These are phyloP conservation scores for Meloe dianella DNA, from an alignment of 2,888 invertebrate species.

Conservation along the genomic window DNA sequence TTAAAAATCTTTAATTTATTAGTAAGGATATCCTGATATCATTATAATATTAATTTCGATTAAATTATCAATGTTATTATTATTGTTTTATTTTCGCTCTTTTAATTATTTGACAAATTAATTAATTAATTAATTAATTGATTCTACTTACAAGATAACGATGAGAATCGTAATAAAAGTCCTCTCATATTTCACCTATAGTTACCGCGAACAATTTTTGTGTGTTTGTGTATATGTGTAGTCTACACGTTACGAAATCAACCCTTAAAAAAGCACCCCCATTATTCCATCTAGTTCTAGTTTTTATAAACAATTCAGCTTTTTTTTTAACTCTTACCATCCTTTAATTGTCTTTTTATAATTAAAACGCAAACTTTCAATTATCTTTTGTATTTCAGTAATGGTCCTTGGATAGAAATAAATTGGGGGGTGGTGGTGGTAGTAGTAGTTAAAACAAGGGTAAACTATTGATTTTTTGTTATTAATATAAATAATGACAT, in stretches of 20 bases:
- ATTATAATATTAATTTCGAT: background rate
- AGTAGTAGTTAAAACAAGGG: too few species aligned
- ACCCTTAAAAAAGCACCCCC: background rate
- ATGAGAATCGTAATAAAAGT: constrained; percentile 22
- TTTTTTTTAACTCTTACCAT: constrained; percentile 43
- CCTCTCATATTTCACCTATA: constrained; percentile 10
- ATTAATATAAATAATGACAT: too few species aligned
- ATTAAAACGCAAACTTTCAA: constrained; percentile 43
- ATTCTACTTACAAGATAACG: constrained; percentile 31
- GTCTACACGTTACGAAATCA: constrained; percentile 10
- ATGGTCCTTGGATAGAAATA: background rate
- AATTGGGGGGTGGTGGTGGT: background rate
- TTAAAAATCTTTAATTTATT: background rate
- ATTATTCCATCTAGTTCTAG: background rate
- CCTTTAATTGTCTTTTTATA: constrained; percentile 43
- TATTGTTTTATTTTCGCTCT: too few species aligned
- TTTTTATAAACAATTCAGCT: too few species aligned
- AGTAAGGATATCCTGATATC: background rate
- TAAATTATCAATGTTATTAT: background rate
- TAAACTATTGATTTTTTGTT: too few species aligned
- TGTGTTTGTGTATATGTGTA: too few species aligned
- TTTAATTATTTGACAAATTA: too few species aligned
- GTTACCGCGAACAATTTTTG: too few species aligned
- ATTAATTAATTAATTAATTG: too few species aligned
- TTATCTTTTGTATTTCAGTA: constrained; percentile 30